Conservation (phyloP, 1,140 invertebrate species). For the Mercenaria mercenaria region DNA sequence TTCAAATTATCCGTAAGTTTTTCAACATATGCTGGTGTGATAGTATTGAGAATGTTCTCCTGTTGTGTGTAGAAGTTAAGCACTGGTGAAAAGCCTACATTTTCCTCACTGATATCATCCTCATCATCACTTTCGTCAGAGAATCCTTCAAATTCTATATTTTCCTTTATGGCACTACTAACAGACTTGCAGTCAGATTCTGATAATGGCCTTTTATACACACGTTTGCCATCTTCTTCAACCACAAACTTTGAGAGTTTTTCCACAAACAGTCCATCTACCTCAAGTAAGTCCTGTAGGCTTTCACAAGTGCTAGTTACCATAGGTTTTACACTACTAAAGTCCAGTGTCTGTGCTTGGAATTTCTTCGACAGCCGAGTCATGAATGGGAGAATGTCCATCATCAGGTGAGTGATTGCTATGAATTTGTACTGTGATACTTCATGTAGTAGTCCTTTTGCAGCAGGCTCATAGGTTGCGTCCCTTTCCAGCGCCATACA, state of each 20-base stretch:
- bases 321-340: slow-evolving; percentile 9
- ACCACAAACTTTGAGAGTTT: slow-evolving; percentile 31
- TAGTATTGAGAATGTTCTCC: neutral
- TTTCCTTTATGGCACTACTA: neutral
- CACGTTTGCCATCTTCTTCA: neutral
- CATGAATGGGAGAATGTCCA: slow-evolving; percentile 45
- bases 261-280: neutral
- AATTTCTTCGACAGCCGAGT: slow-evolving; percentile 4
- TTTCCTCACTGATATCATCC: neutral
- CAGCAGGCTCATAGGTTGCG: neutral
- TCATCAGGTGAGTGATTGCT: slow-evolving; percentile 42
- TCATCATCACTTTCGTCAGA: neutral
- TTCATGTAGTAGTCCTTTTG: slow-evolving; percentile 27
- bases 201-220: neutral
- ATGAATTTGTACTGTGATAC: slow-evolving; percentile 34
- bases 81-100: neutral
- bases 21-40: neutral
- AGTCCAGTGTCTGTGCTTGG: neutral
- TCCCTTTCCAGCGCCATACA: slow-evolving; percentile 29
- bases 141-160: slow-evolving; percentile 21
- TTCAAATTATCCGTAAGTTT: neutral
- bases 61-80: slow-evolving; percentile 5
- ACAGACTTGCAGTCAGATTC: neutral
- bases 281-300: neutral
- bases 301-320: neutral